Percentiles rank a stretch among this genome's conserved stretches.
Evolutionary conservation across 2,113 vertebrate genomes (phyloP).

Genomic region (Microtus oregoni): DNA sequence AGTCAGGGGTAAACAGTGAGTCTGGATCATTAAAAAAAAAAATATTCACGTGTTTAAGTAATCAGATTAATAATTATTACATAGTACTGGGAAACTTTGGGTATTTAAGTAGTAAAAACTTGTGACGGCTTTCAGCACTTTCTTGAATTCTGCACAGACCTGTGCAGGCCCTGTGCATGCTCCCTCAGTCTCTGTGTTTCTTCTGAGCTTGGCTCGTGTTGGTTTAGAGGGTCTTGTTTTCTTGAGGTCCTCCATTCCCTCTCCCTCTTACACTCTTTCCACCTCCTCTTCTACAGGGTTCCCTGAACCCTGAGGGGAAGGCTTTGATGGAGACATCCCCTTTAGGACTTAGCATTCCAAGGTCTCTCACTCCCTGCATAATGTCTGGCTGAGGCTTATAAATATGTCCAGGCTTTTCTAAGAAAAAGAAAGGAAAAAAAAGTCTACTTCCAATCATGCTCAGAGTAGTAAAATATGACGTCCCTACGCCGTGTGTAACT

Average conservation of each 20-base stretch:
- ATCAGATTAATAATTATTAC: background rate
- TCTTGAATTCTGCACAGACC: background rate
- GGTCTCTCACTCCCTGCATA: background rate
- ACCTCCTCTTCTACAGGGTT: background rate
- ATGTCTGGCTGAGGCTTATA: background rate
- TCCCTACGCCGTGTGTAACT: background rate
- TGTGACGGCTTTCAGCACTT: background rate
- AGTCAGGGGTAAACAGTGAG: background rate
- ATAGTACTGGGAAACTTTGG: background rate
- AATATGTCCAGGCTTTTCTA: background rate
- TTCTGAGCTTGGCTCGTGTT: background rate
- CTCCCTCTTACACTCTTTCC: background rate
- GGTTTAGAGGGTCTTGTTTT: background rate
- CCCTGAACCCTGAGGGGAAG: background rate
- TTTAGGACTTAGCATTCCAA: background rate
- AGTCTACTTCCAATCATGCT: background rate
- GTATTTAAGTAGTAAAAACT: background rate
- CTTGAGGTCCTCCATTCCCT: too few relatives aligned
- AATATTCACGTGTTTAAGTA: background rate
- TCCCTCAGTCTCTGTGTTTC: background rate
- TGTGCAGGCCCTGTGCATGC: background rate
- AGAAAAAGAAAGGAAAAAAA: background rate
- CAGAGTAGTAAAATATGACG: background rate
- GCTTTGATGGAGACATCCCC: background rate
- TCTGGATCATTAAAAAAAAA: background rate